Conservation (phyloP, 2,888 invertebrate species). For the Torymus texanus region DNA sequence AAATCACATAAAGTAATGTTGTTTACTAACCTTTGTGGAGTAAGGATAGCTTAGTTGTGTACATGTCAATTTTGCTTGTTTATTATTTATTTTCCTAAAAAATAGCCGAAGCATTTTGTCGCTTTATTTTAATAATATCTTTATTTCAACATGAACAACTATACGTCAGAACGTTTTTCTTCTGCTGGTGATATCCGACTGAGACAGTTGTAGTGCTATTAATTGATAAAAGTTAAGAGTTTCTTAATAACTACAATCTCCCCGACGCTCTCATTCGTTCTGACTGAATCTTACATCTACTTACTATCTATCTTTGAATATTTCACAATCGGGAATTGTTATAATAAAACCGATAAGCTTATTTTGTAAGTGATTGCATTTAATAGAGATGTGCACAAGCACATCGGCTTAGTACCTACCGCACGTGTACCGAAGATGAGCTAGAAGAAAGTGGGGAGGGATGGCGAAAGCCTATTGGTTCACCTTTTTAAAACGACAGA, state of each 20-base stretch:
- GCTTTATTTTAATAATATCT: background rate
- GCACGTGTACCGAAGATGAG: no score
- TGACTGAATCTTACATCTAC: background rate
- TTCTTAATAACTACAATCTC: constrained; percentile 34
- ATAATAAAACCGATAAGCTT: constrained; percentile 35
- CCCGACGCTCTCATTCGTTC: background rate
- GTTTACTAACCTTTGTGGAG: constrained; percentile 49
- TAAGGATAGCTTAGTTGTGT: constrained; percentile 17
- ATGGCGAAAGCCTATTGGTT: no score
- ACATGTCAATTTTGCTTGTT: constrained; percentile 10
- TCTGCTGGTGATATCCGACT: no score
- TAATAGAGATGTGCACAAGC: background rate
- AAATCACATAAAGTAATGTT: background rate
- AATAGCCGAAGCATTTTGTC: constrained; percentile 51
- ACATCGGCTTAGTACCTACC: background rate
- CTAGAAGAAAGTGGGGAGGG: no score
- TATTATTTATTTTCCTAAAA: constrained; percentile 1
- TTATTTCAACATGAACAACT: background rate
- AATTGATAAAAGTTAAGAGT: background rate
- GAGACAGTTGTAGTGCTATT: no score
- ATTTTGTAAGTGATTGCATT: constrained; percentile 8
- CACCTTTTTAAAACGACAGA: no score
- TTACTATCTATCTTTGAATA: background rate
- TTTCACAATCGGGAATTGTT: constrained; percentile 6
- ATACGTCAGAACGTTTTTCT: no score